Evolutionary conservation across 2,113 vertebrate species (phyloP).

Genomic region (Aegithalos caudatus): DNA sequence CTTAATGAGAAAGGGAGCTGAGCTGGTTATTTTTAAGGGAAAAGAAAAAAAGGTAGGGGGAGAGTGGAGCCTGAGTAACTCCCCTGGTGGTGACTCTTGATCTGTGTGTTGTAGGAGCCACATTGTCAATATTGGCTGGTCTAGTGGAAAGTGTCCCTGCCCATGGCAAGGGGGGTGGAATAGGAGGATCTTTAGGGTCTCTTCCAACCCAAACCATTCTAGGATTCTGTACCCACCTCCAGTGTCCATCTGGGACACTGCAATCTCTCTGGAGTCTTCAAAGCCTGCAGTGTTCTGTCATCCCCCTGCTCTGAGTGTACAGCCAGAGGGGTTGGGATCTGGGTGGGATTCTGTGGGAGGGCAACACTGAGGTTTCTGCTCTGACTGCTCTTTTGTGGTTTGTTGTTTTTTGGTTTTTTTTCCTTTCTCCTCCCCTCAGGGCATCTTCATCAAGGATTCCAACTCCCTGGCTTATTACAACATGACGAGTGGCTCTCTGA

Average conservation of each 20-base stretch:
- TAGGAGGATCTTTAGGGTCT: background rate
- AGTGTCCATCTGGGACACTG: background rate
- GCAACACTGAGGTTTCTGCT: background rate
- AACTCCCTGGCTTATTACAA: conserved; percentile 99
- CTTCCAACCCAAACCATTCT: background rate
- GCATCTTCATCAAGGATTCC: conserved; percentile 99
- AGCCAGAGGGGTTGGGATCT: background rate
- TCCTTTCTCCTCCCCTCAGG: conserved; percentile 71
- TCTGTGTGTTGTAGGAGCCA: background rate
- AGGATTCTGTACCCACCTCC: background rate
- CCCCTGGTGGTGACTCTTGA: background rate
- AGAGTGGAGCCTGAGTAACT: background rate
- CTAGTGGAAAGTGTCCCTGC: background rate
- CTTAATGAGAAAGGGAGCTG: background rate
- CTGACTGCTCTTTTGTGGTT: background rate
- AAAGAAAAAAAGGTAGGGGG: too few relatives aligned
- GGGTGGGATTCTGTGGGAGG: background rate
- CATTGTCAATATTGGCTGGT: background rate
- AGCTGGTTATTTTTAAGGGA: background rate
- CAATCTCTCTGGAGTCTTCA: background rate
- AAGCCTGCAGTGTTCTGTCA: background rate
- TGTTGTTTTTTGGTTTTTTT: too few relatives aligned
- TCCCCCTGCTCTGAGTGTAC: rapidly evolving
- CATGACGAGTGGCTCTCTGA: conserved; percentile 90
- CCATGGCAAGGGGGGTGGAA: background rate